These are phyloP conservation scores for Mungos mungo DNA, from an alignment of 2,113 vertebrate genomes.

Conservation along the genomic window DNA sequence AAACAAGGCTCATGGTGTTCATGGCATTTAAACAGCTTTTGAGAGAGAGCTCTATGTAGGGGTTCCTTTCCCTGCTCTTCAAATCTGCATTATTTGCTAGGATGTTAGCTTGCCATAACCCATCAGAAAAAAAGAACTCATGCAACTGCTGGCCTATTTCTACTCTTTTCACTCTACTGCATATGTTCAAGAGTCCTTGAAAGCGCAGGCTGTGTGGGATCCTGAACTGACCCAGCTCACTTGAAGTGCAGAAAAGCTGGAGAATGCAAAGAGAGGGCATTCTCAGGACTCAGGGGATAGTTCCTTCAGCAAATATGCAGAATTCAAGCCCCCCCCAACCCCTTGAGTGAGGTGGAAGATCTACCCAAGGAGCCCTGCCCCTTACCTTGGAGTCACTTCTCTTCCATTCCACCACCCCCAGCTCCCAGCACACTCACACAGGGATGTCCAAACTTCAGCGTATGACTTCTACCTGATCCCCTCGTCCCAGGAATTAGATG, in stretches of 20 bases:
- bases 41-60: neutral
- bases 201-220: neutral
- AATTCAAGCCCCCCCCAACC: neutral
- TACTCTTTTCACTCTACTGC: neutral
- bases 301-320: neutral
- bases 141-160: fast-evolving
- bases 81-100: neutral
- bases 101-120: neutral
- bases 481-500: neutral
- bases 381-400: neutral
- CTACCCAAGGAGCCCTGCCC: neutral
- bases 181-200: neutral
- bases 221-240: neutral
- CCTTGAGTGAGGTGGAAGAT: neutral
- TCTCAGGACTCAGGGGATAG: fast-evolving
- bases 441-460: neutral
- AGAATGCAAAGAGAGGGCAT: no score
- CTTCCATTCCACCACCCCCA: neutral
- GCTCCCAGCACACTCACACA: fast-evolving
- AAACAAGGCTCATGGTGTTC: neutral
- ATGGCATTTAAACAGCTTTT: neutral
- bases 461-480: neutral
- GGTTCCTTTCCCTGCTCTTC: neutral
- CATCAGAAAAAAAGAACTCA: neutral
- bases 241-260: neutral